phyloP scores from a whole-genome alignment of 2,113 vertebrate genomes.

The Gadus chalcogrammus region DNA sequence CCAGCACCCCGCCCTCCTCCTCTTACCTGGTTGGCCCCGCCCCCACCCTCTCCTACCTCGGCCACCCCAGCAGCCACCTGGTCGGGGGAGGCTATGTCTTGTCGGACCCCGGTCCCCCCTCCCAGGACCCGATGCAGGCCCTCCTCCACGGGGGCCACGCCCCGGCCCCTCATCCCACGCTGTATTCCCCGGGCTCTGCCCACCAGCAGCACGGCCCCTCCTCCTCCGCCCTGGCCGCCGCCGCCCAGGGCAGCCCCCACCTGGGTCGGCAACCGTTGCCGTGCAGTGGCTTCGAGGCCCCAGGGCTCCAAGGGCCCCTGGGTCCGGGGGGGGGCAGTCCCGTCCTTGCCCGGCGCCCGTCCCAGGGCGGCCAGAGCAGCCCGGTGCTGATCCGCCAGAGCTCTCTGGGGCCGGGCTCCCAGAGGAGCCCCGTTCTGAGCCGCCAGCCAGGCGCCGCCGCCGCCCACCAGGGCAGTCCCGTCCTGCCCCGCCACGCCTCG shows the following conservation, averaged over 20 bases:
- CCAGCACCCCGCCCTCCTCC: conserved; percentile 70
- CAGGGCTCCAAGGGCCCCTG: conserved; percentile 32
- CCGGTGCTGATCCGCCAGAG: conserved; percentile 57
- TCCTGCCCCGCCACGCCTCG: conserved; percentile 65
- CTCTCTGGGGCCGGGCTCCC: conserved; percentile 48
- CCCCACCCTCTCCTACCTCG: conserved; percentile 59
- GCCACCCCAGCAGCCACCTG: conserved; percentile 49
- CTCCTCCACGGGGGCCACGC: conserved; percentile 53
- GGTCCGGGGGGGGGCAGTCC: conserved; percentile 56
- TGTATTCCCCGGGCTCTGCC: conserved; percentile 75
- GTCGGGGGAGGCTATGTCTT: conserved; percentile 37
- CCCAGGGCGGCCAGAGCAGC: conserved; percentile 56
- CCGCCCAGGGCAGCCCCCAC: conserved; percentile 52
- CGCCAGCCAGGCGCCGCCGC: conserved; percentile 58
- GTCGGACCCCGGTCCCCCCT: conserved; percentile 53
- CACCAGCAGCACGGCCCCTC: conserved; percentile 61
- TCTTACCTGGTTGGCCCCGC: conserved; percentile 57
- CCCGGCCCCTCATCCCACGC: conserved; percentile 69
- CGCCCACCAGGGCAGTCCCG: conserved; percentile 78
- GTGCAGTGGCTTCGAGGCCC: conserved; percentile 57
- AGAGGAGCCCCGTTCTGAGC: conserved; percentile 64
- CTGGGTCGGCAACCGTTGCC: conserved; percentile 40
- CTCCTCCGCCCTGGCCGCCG: conserved; percentile 25
- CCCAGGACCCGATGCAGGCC: conserved; percentile 65
- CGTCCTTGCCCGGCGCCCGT: conserved; percentile 43